A percentile compares a stretch with the other conserved stretches of the same genome.
These are phyloP conservation scores for Pinna nobilis DNA, from an alignment of 1,140 invertebrate species.

Conservation along the genomic window DNA sequence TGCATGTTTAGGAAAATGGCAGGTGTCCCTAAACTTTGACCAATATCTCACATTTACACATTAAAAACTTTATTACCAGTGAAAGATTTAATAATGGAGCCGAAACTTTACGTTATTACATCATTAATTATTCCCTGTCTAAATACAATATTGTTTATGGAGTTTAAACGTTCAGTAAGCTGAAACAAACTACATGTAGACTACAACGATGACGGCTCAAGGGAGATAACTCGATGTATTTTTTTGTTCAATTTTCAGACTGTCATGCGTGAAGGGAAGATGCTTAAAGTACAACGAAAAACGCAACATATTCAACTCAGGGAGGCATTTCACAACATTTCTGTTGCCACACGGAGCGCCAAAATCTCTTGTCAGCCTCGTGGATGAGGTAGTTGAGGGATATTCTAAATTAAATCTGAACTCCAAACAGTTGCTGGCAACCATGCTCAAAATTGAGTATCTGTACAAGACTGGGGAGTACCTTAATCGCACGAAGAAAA, in stretches of 20 bases:
- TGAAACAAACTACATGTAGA: no score
- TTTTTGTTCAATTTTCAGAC: constrained; percentile 45
- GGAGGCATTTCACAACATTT: constrained; percentile 73
- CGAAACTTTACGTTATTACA: no score
- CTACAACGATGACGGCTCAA: no score
- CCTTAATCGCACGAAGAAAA: constrained; percentile 52
- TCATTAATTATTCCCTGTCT: no score
- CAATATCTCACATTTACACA: no score
- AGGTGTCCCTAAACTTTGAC: no score
- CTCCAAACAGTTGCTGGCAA: constrained; percentile 59
- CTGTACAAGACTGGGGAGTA: constrained; percentile 70
- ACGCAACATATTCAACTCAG: constrained; percentile 75
- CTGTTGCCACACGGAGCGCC: constrained; percentile 75
- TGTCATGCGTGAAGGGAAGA: constrained; percentile 61
- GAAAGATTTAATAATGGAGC: no score
- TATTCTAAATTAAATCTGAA: constrained; percentile 65
- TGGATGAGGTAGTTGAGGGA: constrained; percentile 65
- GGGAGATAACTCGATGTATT: neutral
- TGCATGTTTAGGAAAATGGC: no score
- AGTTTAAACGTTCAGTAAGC: no score
- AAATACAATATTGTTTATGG: no score
- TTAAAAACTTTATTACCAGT: no score
- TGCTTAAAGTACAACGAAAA: constrained; percentile 76
- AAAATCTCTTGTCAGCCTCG: constrained; percentile 53
- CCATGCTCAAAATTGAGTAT: constrained; percentile 65